Percentiles rank a stretch among this genome's conserved stretches.
phyloP scores from a whole-genome alignment of 1,140 invertebrate genomes.

The Mylabris phalerata region DNA sequence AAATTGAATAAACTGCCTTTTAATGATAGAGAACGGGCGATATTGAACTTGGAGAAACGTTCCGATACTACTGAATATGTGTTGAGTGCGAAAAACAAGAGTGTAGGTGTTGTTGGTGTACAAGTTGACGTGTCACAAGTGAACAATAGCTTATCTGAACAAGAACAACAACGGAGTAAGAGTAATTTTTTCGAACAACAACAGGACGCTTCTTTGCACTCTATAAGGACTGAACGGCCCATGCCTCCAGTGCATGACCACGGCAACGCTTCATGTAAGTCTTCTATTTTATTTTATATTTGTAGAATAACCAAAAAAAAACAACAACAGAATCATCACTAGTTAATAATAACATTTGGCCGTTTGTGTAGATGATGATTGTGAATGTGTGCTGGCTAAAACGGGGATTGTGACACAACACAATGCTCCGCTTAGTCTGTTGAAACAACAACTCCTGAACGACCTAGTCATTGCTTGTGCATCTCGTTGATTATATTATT shows the following conservation, averaged over 20 bases:
- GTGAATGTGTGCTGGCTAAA: background rate
- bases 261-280: conserved; percentile 32
- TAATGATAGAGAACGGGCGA: background rate
- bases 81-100: conserved; percentile 6
- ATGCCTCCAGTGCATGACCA: conserved; percentile 30
- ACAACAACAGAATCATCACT: background rate
- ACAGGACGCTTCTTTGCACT: conserved; percentile 3
- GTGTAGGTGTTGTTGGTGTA: conserved; percentile 13
- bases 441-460: background rate
- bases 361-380: conserved; percentile 9
- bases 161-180: conserved; percentile 10
- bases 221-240: conserved; percentile 22
- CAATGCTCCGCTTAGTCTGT: conserved; percentile 17
- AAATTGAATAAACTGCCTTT: conserved; percentile 2
- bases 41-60: conserved; percentile 3
- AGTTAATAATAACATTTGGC: background rate
- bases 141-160: conserved; percentile 4
- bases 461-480: conserved; percentile 19
- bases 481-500: conserved; percentile 14
- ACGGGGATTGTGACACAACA: too few relatives aligned
- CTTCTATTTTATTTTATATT: conserved; percentile 4
- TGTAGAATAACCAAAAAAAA: background rate
- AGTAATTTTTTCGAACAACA: conserved; percentile 1
- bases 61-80: conserved; percentile 5
- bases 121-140: conserved; percentile 13